Evolutionary conservation across 2,888 invertebrate species (phyloP), one percentile per base, ranked within the genome.

Genomic region (Tetragnatha montana): DNA sequence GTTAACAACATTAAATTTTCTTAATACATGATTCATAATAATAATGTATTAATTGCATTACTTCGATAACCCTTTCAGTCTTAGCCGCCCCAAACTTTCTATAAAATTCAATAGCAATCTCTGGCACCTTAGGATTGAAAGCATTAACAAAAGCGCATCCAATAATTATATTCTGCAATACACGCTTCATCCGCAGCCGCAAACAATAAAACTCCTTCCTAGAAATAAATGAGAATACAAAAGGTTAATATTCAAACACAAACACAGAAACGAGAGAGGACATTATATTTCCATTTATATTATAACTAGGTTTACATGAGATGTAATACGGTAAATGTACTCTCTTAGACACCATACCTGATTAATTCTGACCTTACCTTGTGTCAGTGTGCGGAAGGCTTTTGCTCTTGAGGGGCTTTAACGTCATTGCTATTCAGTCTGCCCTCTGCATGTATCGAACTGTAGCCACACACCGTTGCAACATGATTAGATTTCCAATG

Each of bases 401-500:
- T 22, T n/a, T 82, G 6, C 51, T 19, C 82, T 49, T 81, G 19
- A 35, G 22, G 35, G 71, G 49, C 60, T 14, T 60, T n/a, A 69
- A 51, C 73, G 19, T 70, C 78, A 70, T 84, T 49, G n/a, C 78
- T 35, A 47, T 71, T 14, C 71, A 70, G 17, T 47, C 70, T 19
- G 70, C 69, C 50, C 69, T 85, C 51, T 78, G 51, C 78, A 73
- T 35, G 71, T 51, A 21, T 60, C 35, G 51, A 49, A 50, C 50
- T 81, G 12, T 21, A n/a, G 47, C 14, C 19, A 47, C n/a, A 4
- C 19, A 69, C 70, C 85, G n/a, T 70, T 49, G n/a, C 71, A n/a
- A 51, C 50, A 78, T 73, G 71, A 85, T 85, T 85, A 78, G 71
- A 79, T 85, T 85, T 71, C 85, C 22, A 71, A 79, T 85, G 78